phyloP scores from a whole-genome alignment of 2,113 vertebrate species.

The Bubo bubo region DNA sequence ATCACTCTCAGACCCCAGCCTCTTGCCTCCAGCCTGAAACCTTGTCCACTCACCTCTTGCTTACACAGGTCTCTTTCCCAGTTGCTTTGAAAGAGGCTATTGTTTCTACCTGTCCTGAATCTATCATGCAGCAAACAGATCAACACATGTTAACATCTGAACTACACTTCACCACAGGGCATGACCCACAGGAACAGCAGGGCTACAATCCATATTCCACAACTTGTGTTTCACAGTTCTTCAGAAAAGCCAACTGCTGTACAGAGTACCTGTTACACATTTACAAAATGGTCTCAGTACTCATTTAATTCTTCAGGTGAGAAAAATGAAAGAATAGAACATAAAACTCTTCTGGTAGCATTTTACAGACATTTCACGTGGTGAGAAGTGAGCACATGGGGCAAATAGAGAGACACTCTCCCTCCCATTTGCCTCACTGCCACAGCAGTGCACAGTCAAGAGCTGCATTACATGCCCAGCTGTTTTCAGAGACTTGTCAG shows the following conservation, averaged over 20 bases:
- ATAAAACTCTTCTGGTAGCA: neutral
- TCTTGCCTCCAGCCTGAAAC: neutral
- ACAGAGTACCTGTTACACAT: neutral
- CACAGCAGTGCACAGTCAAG: neutral
- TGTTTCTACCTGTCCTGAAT: neutral
- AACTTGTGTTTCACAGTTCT: neutral
- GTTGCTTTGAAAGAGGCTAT: neutral
- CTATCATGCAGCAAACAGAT: neutral
- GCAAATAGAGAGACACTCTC: neutral
- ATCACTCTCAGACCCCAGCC: accelerated
- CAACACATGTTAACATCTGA: accelerated
- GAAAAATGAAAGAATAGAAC: neutral
- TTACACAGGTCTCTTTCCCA: neutral
- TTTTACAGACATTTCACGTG: neutral
- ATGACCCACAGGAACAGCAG: neutral
- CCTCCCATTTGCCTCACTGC: neutral
- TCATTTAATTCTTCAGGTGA: neutral
- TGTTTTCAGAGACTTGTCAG: neutral
- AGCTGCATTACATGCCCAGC: neutral
- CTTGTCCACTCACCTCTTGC: neutral
- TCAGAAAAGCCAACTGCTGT: neutral
- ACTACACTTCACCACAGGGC: neutral
- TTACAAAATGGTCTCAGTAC: neutral
- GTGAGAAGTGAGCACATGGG: neutral
- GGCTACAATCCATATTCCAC: neutral